Conservation (phyloP, 2,113 vertebrate genomes). For the Eublepharis macularius region DNA sequence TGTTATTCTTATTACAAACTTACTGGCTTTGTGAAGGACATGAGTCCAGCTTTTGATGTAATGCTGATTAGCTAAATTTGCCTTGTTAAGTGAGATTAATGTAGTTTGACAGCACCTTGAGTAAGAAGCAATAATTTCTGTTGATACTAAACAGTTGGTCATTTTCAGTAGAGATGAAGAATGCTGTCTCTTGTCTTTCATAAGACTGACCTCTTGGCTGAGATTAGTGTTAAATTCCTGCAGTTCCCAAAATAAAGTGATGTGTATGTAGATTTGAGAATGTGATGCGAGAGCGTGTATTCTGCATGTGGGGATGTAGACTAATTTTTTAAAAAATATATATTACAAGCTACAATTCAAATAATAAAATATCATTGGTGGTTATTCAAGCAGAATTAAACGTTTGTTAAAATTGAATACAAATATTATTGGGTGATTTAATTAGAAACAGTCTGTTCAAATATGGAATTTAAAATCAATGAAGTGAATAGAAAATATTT, state of each 20-base stretch:
- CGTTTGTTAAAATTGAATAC: background rate
- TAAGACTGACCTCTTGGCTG: constrained; percentile 41
- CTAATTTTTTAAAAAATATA: background rate
- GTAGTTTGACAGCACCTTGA: constrained; percentile 57
- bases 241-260: constrained; percentile 20
- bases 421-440: background rate
- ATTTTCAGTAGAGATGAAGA: constrained; percentile 55
- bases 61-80: constrained; percentile 51
- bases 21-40: background rate
- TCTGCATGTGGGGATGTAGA: background rate
- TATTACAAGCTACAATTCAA: background rate
- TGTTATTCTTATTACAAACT: background rate
- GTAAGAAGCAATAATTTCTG: constrained; percentile 63
- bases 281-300: constrained; percentile 10
- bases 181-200: constrained; percentile 18
- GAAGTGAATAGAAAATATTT: background rate
- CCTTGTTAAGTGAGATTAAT: constrained; percentile 46
- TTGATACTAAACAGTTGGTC: constrained; percentile 74
- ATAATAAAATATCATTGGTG: background rate
- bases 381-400: background rate
- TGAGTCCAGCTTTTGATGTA: background rate
- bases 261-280: background rate
- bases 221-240: constrained; percentile 43
- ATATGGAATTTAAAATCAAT: background rate
- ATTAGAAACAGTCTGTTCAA: background rate